phyloP scores from a whole-genome alignment of 1,140 invertebrate genomes.

The Heliconius melpomene region DNA sequence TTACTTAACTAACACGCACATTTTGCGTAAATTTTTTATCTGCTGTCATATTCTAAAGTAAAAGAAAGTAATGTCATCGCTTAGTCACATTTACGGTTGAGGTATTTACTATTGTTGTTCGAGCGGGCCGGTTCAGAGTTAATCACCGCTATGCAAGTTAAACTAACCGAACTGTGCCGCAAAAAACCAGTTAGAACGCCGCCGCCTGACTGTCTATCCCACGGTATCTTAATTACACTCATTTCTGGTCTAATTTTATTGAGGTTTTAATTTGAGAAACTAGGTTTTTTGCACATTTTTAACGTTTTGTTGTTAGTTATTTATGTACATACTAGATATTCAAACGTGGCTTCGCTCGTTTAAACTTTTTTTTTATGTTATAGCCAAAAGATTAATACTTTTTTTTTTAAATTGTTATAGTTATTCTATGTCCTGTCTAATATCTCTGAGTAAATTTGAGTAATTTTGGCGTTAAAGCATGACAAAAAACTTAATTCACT shows the following conservation, averaged over 20 bases:
- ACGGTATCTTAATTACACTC: conserved; percentile 24
- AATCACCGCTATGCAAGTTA: conserved; percentile 36
- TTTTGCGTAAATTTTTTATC: not conserved
- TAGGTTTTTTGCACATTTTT: not conserved
- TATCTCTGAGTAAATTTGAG: too few species aligned
- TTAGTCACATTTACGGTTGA: conserved; percentile 29
- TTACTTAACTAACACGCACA: not conserved
- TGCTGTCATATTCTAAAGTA: conserved; percentile 2
- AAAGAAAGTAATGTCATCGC: conserved; percentile 15
- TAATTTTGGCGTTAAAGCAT: too few species aligned
- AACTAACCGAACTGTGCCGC: conserved; percentile 37
- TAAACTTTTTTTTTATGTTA: too few species aligned
- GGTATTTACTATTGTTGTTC: conserved; percentile 16
- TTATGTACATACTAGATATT: too few species aligned
- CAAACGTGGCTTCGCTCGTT: too few species aligned
- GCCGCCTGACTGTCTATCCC: conserved; percentile 21
- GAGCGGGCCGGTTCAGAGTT: conserved; percentile 32
- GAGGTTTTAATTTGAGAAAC: not conserved
- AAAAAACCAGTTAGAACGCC: conserved; percentile 35
- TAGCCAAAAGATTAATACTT: too few species aligned
- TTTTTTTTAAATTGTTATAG: too few species aligned
- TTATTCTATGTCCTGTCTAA: too few species aligned
- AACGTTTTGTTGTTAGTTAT: not conserved
- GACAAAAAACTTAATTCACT: too few species aligned
- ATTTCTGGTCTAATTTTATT: conserved; percentile 6